phyloP scores from a whole-genome alignment of 2,113 vertebrate species.

The Anhinga rufa region DNA sequence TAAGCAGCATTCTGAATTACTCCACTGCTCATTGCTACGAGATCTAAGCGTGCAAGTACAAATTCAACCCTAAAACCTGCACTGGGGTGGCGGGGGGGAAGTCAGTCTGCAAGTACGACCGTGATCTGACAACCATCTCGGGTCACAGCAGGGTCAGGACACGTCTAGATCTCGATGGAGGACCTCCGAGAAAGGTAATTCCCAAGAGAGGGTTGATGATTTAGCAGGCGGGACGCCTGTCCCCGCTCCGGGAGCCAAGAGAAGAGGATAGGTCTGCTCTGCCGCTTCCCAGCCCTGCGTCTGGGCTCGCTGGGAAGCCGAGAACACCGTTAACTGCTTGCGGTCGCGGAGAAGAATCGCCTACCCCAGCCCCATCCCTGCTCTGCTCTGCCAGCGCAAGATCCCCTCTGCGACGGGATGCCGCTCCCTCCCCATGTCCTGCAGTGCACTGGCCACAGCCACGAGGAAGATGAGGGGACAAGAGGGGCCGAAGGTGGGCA shows the following conservation, averaged over 20 bases:
- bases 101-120: background rate
- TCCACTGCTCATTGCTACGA: background rate
- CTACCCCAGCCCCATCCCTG: background rate
- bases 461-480: background rate
- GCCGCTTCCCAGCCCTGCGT: background rate
- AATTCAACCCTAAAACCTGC: background rate
- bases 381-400: background rate
- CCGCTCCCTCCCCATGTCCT: background rate
- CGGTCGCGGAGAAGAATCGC: background rate
- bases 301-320: accelerated
- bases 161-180: background rate
- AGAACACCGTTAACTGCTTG: too few relatives aligned
- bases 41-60: background rate
- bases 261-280: background rate
- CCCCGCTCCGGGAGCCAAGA: background rate
- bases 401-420: background rate
- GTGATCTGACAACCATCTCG: accelerated
- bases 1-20: accelerated
- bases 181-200: background rate
- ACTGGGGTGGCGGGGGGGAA: too few relatives aligned
- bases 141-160: background rate
- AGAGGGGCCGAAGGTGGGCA: accelerated
- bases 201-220: accelerated
- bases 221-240: too few relatives aligned
- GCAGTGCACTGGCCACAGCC: background rate